These are phyloP conservation scores for Hippolais icterina DNA, from an alignment of 2,113 vertebrate genomes.

Conservation along the genomic window DNA sequence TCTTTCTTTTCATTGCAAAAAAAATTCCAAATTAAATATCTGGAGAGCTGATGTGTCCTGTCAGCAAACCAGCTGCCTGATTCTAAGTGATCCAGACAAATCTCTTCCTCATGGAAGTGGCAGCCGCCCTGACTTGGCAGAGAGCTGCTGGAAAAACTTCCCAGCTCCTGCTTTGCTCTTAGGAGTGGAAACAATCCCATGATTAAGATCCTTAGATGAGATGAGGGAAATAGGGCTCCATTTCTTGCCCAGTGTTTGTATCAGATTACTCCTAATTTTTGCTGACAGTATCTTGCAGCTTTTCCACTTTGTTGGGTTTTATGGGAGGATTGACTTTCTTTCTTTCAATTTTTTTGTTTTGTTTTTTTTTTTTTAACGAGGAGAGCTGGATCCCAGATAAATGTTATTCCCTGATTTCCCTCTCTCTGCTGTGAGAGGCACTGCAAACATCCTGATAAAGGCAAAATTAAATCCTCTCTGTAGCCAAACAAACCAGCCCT, in stretches of 20 bases:
- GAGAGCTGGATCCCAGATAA: background rate
- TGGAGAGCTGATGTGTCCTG: background rate
- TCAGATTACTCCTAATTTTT: background rate
- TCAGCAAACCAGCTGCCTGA: background rate
- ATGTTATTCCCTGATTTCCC: background rate
- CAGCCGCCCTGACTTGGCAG: background rate
- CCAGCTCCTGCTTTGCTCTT: background rate
- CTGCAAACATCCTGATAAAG: background rate
- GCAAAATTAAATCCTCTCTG: background rate
- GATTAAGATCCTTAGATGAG: background rate
- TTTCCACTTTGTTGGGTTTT: background rate
- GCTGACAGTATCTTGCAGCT: background rate
- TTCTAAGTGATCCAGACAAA: background rate
- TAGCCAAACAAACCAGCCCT: background rate
- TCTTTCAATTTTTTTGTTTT: too few species aligned
- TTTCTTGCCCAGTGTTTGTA: background rate
- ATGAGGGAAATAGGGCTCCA: background rate
- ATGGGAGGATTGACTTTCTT: background rate
- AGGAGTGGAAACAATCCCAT: background rate
- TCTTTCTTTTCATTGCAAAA: background rate
- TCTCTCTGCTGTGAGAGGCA: background rate
- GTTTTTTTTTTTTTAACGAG: background rate
- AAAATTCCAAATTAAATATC: background rate
- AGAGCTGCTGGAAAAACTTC: background rate
- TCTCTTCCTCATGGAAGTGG: background rate